These are phyloP conservation scores for Lasioglossum pauxillum DNA, from an alignment of 2,888 invertebrate species.

Conservation along the genomic window DNA sequence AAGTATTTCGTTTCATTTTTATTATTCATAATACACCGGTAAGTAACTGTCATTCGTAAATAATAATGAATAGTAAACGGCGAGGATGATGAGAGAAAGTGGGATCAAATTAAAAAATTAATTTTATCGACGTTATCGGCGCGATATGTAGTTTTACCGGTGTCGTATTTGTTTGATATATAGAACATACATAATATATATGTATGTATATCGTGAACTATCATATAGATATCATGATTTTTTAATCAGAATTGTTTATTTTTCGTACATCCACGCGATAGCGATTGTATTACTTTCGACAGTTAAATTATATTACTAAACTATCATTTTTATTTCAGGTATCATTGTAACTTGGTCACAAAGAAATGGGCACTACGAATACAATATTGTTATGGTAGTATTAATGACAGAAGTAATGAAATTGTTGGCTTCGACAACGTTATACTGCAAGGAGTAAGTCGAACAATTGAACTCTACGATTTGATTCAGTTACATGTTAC, in stretches of 20 bases:
- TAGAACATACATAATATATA: neutral
- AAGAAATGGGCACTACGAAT: constrained; percentile 92
- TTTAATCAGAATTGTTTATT: neutral
- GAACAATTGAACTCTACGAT: constrained; percentile 19
- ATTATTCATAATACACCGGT: constrained; percentile 13
- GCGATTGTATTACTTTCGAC: neutral
- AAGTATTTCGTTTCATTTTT: constrained; percentile 20
- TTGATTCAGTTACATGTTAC: neutral
- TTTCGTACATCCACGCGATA: neutral
- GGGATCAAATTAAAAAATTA: constrained; percentile 2
- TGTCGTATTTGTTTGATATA: neutral
- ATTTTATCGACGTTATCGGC: neutral
- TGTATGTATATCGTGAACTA: neutral
- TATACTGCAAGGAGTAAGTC: constrained; percentile 90
- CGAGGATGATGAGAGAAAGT: neutral
- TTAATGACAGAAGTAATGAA: constrained; percentile 95
- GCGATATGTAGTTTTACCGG: constrained; percentile 5
- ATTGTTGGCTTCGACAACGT: constrained; percentile 88
- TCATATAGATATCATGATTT: neutral
- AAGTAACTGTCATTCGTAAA: neutral
- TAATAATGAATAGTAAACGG: neutral
- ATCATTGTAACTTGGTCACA: constrained; percentile 96
- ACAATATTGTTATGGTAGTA: constrained; percentile 95
- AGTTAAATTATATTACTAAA: neutral
- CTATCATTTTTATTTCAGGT: constrained; percentile 86